Evolutionary conservation across 1,140 invertebrate species (phyloP), one percentile per base, ranked within the genome.

Genomic region (Glomeris maerens): DNA sequence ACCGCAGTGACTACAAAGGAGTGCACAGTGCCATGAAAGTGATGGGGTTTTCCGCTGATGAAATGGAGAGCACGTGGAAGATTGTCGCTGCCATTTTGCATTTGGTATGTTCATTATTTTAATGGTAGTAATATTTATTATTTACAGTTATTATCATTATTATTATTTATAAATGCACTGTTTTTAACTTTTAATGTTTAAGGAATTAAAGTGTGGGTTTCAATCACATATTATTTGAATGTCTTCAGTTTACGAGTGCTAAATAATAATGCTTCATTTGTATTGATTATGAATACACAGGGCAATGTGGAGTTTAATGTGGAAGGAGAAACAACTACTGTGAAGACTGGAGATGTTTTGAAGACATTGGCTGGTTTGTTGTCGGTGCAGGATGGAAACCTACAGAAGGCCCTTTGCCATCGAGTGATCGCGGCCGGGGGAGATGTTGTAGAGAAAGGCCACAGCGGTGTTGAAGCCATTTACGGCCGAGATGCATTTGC

Each of bases 401-500:
- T 95, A 5, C 75, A 74, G 25, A 76, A 76, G 26, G 78, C 88
- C 1, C 68, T 98, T 54, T 85, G 80, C 53, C 81, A 83, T 55
- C 72, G 92, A 50, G 83, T 91, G 23, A 91, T 97, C 59, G 86
- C 92, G 2, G 91, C 91, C 0, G 80, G 86, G 47, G 91, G 90
- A 2, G 88, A 96, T 69, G 81, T 96, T 2, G 88, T 97, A 74
- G 80, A 84, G 63, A 96, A 96, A 71, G 78, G 78, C 52, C 87
- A 95, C 60, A 89, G 83, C 47, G 72, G 81, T 28, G 72, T 68
- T 1, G 85, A 93, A 63, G 90, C 91, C 1, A 74, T 81, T 55
- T 91, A 86, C 67, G 91, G 88, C n/a, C 72, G 88, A 59, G 85
- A 95, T 72, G 92, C 93, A 0, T 74, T 96, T 55, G 84, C 88